Conservation (phyloP, 2,113 vertebrate genomes). For the Tautogolabrus adspersus region DNA sequence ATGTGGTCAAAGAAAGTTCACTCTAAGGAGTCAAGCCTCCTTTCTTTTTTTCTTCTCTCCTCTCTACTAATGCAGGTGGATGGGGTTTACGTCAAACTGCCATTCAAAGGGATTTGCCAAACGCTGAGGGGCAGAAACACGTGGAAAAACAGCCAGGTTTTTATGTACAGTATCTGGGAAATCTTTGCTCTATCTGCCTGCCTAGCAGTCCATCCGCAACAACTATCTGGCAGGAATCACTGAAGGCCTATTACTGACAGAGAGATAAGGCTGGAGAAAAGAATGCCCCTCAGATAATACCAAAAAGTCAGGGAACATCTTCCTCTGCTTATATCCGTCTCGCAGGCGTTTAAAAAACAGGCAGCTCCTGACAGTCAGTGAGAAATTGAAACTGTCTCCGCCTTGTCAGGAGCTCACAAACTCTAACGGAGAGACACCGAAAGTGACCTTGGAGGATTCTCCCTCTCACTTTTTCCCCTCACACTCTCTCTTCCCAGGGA, state of each 20-base stretch:
- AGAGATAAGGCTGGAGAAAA: slow-evolving; percentile 69
- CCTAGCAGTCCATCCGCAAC: slow-evolving; percentile 64
- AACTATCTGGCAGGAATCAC: slow-evolving; percentile 75
- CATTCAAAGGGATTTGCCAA: slow-evolving; percentile 67
- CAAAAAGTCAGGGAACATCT: slow-evolving; percentile 72
- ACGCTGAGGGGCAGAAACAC: slow-evolving; percentile 42
- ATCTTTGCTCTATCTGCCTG: slow-evolving; percentile 62
- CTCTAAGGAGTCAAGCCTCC: slow-evolving; percentile 27
- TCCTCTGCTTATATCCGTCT: slow-evolving; percentile 73
- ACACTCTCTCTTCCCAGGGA: slow-evolving; percentile 3
- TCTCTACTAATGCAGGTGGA: slow-evolving; percentile 28
- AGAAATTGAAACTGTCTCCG: slow-evolving; percentile 78
- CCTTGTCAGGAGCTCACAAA: slow-evolving; percentile 73
- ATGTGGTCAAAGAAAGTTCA: slow-evolving; percentile 67
- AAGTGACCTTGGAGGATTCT: slow-evolving; percentile 74
- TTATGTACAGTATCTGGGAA: slow-evolving; percentile 63
- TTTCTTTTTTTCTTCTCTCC: slow-evolving; percentile 8
- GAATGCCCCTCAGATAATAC: slow-evolving; percentile 72
- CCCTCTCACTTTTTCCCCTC: slow-evolving; percentile 23
- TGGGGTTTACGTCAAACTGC: slow-evolving; percentile 64
- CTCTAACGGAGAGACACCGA: slow-evolving; percentile 69
- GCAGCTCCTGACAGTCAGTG: slow-evolving; percentile 66
- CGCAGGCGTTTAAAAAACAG: slow-evolving; percentile 65
- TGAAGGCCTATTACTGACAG: slow-evolving; percentile 76
- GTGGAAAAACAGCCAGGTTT: slow-evolving; percentile 58